Conservation (phyloP, 2,113 vertebrate species). For the Tenrec ecaudatus region DNA sequence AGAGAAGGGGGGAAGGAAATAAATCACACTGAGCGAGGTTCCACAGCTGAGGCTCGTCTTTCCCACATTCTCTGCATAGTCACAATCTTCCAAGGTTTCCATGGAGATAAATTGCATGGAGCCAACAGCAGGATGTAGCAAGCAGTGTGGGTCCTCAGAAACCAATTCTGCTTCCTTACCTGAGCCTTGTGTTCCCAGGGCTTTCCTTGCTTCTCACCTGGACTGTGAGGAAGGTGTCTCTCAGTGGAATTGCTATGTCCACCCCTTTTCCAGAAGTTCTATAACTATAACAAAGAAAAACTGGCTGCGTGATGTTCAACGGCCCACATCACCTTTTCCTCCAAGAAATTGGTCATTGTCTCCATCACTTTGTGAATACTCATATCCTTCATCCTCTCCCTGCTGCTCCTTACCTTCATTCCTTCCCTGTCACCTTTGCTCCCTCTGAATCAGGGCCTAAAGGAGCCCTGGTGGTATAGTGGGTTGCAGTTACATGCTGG, state of each 20-base stretch:
- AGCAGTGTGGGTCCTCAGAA: constrained; percentile 25
- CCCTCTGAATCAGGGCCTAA: constrained; percentile 5
- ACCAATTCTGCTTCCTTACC: not conserved
- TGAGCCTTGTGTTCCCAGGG: not conserved
- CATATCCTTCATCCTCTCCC: not conserved
- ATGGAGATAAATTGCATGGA: constrained; percentile 57
- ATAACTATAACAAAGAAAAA: not conserved
- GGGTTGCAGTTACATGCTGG: no score
- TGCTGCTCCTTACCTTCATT: not conserved
- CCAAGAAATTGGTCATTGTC: not conserved
- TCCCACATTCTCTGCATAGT: constrained; percentile 20
- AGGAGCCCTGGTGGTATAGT: no score
- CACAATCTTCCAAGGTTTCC: constrained; percentile 61
- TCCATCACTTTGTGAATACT: not conserved
- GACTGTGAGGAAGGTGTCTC: not conserved
- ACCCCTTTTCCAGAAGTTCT: not conserved
- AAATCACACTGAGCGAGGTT: not conserved
- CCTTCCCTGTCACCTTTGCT: constrained; percentile 7
- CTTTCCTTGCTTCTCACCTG: not conserved
- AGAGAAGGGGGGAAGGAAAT: not conserved
- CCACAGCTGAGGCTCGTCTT: not conserved
- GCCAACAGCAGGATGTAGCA: constrained; percentile 26
- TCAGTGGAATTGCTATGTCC: not conserved
- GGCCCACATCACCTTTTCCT: not conserved
- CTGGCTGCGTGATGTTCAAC: not conserved